Conservation (phyloP, 1,140 invertebrate genomes). For the Tetragnatha versicolor region DNA sequence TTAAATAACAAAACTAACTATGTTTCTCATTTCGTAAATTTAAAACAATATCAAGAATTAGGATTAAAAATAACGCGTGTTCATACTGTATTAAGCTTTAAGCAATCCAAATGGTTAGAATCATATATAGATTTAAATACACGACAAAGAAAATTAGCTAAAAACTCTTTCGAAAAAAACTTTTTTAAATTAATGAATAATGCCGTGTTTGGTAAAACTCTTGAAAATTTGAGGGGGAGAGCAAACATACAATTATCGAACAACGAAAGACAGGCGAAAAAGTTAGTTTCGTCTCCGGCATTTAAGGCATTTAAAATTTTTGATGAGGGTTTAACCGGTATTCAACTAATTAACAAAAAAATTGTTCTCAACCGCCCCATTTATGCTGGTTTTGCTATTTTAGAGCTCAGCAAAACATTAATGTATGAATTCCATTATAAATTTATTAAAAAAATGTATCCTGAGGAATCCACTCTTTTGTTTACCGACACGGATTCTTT, state of each 20-base stretch:
- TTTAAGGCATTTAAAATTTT: conserved; percentile 5
- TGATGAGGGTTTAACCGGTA: neutral
- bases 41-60: no score
- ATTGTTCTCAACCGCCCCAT: neutral
- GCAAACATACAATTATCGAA: neutral
- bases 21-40: no score
- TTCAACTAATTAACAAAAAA: neutral
- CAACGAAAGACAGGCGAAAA: neutral
- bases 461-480: conserved; percentile 46
- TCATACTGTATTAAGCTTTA: no score
- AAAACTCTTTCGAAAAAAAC: no score
- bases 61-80: no score
- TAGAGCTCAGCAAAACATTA: conserved; percentile 59
- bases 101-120: no score
- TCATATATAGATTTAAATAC: no score
- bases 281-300: neutral
- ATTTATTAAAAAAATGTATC: conserved; percentile 57
- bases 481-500: conserved; percentile 57
- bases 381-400: conserved; percentile 56
- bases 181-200: no score
- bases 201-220: neutral
- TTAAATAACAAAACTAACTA: no score
- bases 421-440: conserved; percentile 61
- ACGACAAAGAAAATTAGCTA: no score
- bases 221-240: neutral